These are phyloP conservation scores for Pentalonia nigronervosa DNA, from an alignment of 1,140 invertebrate genomes.

Conservation along the genomic window DNA sequence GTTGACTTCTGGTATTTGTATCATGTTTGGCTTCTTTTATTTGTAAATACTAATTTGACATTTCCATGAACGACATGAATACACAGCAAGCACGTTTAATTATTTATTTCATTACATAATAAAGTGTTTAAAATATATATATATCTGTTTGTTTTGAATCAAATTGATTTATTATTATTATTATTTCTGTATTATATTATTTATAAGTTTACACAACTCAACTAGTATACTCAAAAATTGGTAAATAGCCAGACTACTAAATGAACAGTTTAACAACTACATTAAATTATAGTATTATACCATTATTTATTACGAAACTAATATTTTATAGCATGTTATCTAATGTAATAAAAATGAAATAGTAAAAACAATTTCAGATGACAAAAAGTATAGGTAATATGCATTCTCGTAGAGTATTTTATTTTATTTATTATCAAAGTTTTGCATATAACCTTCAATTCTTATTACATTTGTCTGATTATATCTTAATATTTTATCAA, in stretches of 20 bases:
- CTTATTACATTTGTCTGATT: neutral
- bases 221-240: neutral
- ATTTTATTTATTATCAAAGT: neutral
- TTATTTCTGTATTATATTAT: neutral
- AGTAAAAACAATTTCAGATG: neutral
- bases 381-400: neutral
- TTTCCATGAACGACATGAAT: neutral
- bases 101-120: neutral
- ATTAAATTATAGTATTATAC: neutral
- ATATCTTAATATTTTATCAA: neutral
- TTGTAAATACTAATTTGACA: neutral
- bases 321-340: neutral
- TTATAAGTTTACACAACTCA: neutral
- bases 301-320: neutral
- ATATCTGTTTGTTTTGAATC: neutral
- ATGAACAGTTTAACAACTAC: neutral
- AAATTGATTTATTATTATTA: neutral
- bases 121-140: neutral
- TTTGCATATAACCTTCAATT: neutral
- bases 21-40: neutral
- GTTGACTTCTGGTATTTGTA: neutral
- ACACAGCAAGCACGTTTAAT: neutral
- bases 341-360: neutral
- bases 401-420: neutral
- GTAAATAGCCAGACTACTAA: neutral